These are phyloP conservation scores for Isaurus tuberculatus DNA, from an alignment of 92 coral and sea anemone genomes.

Conservation along the genomic window DNA sequence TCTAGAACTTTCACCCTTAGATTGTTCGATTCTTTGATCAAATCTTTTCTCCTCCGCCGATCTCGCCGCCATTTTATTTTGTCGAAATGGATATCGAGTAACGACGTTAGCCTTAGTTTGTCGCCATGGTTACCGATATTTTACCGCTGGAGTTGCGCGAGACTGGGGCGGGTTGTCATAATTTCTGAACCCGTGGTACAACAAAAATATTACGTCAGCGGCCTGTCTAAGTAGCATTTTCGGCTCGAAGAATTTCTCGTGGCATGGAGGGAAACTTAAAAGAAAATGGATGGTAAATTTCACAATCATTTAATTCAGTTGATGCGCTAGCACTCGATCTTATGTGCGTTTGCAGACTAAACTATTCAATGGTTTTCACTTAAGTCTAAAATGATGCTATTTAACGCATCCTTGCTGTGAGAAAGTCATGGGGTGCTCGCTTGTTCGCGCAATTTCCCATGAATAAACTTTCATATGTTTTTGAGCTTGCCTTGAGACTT, in stretches of 20 bases:
- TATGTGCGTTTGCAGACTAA: slow-evolving; percentile 6
- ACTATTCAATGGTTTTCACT: slow-evolving; percentile 14
- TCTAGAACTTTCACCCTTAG: slow-evolving; percentile 48
- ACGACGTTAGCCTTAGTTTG: slow-evolving; percentile 21
- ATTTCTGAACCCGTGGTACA: slow-evolving; percentile 5
- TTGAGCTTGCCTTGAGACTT: neutral
- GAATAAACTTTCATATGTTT: slow-evolving; percentile 37
- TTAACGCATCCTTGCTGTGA: slow-evolving; percentile 50
- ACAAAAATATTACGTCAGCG: slow-evolving; percentile 24
- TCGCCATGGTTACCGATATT: slow-evolving; percentile 25
- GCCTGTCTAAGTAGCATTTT: slow-evolving; percentile 36
- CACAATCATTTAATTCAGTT: slow-evolving; percentile 16
- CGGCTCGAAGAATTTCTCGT: slow-evolving; percentile 91
- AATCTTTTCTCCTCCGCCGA: neutral
- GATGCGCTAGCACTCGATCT: slow-evolving; percentile 14
- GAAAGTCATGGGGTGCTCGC: slow-evolving; percentile 28
- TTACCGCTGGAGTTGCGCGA: neutral
- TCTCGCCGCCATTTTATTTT: slow-evolving; percentile 72
- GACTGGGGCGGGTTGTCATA: neutral
- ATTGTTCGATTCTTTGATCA: slow-evolving; percentile 46
- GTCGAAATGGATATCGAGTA: neutral
- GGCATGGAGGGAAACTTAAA: slow-evolving; percentile 98
- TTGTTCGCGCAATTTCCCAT: slow-evolving; percentile 55
- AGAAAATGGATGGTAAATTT: slow-evolving; percentile 90
- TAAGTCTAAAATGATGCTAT: slow-evolving; percentile 23